These are phyloP conservation scores for Ricordea florida DNA, from an alignment of 92 coral and sea anemone species.

Conservation along the genomic window DNA sequence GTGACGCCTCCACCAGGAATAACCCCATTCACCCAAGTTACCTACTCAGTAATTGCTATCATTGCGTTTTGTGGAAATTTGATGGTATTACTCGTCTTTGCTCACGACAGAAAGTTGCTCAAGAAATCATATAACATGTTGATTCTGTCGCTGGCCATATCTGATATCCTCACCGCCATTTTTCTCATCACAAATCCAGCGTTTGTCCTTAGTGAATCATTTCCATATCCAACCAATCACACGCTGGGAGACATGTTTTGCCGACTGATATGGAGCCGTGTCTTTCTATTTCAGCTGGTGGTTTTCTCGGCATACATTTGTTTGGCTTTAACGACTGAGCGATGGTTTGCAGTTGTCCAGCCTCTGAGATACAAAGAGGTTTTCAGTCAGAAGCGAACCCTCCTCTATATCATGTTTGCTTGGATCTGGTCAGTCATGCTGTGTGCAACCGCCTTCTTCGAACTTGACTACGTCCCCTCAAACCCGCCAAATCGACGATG, in stretches of 20 bases:
- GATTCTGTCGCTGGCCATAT: too few relatives aligned
- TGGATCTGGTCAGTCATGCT: slow-evolving; percentile 64
- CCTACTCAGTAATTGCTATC: too few relatives aligned
- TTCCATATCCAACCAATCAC: slow-evolving; percentile 23
- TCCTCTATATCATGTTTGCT: slow-evolving; percentile 41
- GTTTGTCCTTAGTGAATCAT: slow-evolving; percentile 28
- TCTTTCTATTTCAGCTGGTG: slow-evolving; percentile 62
- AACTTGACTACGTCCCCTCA: neutral
- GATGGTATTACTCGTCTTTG: too few relatives aligned
- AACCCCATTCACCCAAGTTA: too few relatives aligned
- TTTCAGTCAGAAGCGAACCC: slow-evolving; percentile 35
- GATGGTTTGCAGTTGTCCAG: slow-evolving; percentile 82
- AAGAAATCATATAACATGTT: too few relatives aligned
- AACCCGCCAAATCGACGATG: neutral
- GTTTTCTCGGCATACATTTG: slow-evolving; percentile 69
- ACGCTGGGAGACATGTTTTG: slow-evolving; percentile 59
- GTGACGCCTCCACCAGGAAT: too few relatives aligned
- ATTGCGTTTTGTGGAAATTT: too few relatives aligned
- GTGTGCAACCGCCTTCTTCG: neutral
- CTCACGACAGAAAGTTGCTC: too few relatives aligned
- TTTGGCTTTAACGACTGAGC: slow-evolving; percentile 77
- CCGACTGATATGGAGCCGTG: slow-evolving; percentile 68
- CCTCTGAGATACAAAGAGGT: slow-evolving; percentile 65
- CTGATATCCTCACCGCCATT: too few relatives aligned
- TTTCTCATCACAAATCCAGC: slow-evolving; percentile 3